These are phyloP conservation scores for Neotoxoptera formosana DNA, from an alignment of 1,140 invertebrate species.

Conservation along the genomic window DNA sequence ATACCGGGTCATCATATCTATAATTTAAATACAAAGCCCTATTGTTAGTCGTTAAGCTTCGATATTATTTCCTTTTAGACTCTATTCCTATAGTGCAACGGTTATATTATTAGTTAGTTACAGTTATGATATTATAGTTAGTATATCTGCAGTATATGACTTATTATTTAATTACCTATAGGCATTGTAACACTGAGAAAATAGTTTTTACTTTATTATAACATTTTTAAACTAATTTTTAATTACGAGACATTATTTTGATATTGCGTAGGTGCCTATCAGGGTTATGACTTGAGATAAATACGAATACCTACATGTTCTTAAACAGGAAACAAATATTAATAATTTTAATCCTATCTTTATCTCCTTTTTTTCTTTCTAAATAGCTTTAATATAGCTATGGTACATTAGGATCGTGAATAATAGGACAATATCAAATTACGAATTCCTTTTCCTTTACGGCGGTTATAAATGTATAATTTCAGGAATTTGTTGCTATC, in stretches of 20 bases:
- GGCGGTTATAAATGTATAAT: neutral
- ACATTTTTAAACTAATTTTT: neutral
- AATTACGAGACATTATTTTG: neutral
- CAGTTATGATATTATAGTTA: neutral
- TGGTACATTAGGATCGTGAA: neutral
- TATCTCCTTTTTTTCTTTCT: no score
- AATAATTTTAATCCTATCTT: neutral
- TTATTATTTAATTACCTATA: neutral
- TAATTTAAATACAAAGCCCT: neutral
- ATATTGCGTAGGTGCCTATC: neutral
- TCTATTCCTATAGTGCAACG: neutral
- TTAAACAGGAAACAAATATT: neutral
- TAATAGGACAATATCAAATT: conserved; percentile 4
- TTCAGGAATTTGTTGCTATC: neutral
- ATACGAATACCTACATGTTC: neutral
- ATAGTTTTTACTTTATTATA: neutral
- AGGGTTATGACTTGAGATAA: neutral
- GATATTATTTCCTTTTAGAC: neutral
- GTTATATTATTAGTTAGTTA: neutral
- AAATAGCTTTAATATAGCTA: neutral
- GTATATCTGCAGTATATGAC: neutral
- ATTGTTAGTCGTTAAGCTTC: no score
- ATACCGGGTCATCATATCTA: neutral
- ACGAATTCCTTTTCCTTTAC: neutral
- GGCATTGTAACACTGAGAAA: neutral